Evolutionary conservation across 1,140 invertebrate species (phyloP).

Genomic region (Lucilia sericata): DNA sequence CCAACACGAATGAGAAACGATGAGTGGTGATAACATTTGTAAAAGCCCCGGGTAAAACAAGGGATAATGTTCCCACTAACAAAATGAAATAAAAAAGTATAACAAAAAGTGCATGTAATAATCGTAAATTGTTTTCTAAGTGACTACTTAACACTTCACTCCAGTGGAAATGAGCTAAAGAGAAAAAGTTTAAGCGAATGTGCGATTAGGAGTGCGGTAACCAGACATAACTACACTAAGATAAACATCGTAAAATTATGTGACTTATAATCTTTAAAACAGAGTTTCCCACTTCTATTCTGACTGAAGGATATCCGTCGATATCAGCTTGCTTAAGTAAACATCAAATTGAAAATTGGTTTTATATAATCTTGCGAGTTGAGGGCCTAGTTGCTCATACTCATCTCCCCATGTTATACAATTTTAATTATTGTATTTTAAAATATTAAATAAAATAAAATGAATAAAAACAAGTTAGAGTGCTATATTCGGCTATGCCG

Average conservation of each 20-base stretch:
- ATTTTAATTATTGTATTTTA: no score
- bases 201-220: not conserved
- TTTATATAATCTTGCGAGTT: no score
- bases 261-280: conserved; percentile 2
- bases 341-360: no score
- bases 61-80: not conserved
- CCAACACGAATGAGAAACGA: not conserved
- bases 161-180: not conserved
- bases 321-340: no score
- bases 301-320: no score
- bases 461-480: no score
- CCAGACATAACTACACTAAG: not conserved
- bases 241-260: conserved; percentile 35
- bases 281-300: not conserved
- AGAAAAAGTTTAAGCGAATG: not conserved
- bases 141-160: conserved; percentile 41
- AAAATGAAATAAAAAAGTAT: no score
- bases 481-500: no score
- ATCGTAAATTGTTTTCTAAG: conserved; percentile 39
- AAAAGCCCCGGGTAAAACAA: conserved; percentile 36
- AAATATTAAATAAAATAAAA: no score
- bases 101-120: conserved; percentile 37
- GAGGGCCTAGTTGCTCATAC: no score
- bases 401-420: no score
- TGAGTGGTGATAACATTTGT: conserved; percentile 14